phyloP scores from a whole-genome alignment of 53 echinoderm and acorn worm species.

The Echinometra lucunter region DNA sequence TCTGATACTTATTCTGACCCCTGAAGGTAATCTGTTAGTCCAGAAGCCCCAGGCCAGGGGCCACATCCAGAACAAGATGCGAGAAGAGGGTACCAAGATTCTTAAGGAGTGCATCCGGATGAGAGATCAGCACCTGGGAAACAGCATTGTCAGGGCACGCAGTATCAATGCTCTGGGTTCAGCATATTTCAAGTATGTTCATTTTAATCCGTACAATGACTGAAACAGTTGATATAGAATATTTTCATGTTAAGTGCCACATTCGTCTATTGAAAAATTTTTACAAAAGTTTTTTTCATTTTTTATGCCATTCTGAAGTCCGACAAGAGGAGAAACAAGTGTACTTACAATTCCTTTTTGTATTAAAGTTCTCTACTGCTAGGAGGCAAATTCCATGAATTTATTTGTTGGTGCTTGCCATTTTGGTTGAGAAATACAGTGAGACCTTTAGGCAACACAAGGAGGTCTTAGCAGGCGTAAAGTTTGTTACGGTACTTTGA shows the following conservation, averaged over 20 bases:
- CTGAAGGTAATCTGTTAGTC: constrained; percentile 35
- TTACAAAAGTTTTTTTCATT: too few species aligned
- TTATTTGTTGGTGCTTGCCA: too few species aligned
- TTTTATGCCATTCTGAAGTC: too few species aligned
- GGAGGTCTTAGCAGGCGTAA: too few species aligned
- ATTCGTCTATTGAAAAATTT: too few species aligned
- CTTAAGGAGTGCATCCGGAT: constrained; percentile 73
- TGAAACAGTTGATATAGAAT: background rate
- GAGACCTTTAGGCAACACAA: too few species aligned
- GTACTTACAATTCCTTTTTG: too few species aligned
- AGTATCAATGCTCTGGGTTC: constrained; percentile 90
- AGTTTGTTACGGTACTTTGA: too few species aligned
- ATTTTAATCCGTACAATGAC: background rate
- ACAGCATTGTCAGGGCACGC: constrained; percentile 81
- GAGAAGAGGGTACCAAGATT: constrained; percentile 67
- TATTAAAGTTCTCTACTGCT: too few species aligned
- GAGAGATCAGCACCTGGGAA: constrained; percentile 67
- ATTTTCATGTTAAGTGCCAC: background rate
- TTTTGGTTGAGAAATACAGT: too few species aligned
- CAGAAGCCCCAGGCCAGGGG: constrained; percentile 41
- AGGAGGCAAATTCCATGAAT: too few species aligned
- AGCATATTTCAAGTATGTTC: constrained; percentile 75
- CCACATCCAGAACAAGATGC: constrained; percentile 7
- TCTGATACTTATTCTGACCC: background rate
- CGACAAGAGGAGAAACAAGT: too few species aligned